These are phyloP conservation scores for Pongo pygmaeus DNA, from an alignment of 2,113 vertebrate genomes.

Conservation along the genomic window DNA sequence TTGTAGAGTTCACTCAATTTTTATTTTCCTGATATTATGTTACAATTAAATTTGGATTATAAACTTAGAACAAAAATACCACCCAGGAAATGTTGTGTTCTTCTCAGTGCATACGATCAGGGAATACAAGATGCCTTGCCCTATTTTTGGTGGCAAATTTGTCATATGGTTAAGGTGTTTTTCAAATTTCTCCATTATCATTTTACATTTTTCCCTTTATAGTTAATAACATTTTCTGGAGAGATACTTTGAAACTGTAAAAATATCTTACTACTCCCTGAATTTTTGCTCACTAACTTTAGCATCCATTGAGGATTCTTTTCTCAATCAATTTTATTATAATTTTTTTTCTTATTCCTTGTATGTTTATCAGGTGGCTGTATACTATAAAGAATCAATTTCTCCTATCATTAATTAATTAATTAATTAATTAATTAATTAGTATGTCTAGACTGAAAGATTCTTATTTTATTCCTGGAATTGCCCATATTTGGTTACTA, in stretches of 20 bases:
- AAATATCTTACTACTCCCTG: not conserved
- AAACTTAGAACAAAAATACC: not conserved
- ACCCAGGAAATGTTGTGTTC: not conserved
- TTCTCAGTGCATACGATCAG: not conserved
- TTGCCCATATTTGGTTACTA: not conserved
- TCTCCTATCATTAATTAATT: not conserved
- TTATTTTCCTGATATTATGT: not conserved
- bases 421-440: not conserved
- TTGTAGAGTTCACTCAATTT: not conserved
- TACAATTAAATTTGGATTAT: not conserved
- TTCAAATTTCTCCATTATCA: not conserved
- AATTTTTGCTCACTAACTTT: not conserved
- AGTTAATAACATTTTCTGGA: not conserved
- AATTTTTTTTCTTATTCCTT: not conserved
- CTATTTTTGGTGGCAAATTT: not conserved
- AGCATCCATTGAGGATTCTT: not conserved
- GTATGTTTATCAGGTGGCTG: not conserved
- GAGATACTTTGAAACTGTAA: not conserved
- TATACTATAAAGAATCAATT: not conserved
- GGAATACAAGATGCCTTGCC: not conserved
- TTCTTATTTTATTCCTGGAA: not conserved
- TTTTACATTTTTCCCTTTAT: not conserved
- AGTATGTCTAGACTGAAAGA: not conserved
- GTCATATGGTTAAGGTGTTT: not conserved
- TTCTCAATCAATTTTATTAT: not conserved